These are phyloP conservation scores for Antennarius striatus DNA, from an alignment of 2,113 vertebrate species.

Conservation along the genomic window DNA sequence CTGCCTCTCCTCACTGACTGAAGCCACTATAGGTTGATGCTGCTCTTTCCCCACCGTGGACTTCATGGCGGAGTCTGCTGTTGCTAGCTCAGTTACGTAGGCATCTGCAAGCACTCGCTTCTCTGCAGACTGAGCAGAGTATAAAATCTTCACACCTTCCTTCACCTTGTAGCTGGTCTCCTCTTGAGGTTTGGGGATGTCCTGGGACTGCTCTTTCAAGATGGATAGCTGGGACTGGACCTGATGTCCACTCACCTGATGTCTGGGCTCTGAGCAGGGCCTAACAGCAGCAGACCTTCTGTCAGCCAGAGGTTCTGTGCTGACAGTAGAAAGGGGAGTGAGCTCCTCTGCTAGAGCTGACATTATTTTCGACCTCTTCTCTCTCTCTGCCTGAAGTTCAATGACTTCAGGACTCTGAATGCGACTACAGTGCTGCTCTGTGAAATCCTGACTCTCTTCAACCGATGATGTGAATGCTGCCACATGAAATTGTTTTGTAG, in stretches of 20 bases:
- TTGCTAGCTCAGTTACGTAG: slow-evolving; percentile 66
- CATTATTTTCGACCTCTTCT: slow-evolving; percentile 67
- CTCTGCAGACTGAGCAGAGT: slow-evolving; percentile 75
- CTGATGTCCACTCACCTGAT: slow-evolving; percentile 75
- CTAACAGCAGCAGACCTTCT: slow-evolving; percentile 49
- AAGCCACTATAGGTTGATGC: slow-evolving; percentile 47
- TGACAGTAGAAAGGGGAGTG: slow-evolving; percentile 67
- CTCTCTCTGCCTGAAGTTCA: slow-evolving; percentile 60
- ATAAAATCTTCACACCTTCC: slow-evolving; percentile 80
- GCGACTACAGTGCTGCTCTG: slow-evolving; percentile 79
- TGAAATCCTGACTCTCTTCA: slow-evolving; percentile 78
- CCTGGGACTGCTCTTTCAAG: slow-evolving; percentile 74
- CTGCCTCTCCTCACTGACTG: slow-evolving; percentile 73
- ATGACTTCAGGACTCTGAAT: slow-evolving; percentile 77
- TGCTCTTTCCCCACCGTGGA: slow-evolving; percentile 60
- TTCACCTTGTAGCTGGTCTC: slow-evolving; percentile 77
- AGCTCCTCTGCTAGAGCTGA: slow-evolving; percentile 79
- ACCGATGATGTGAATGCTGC: slow-evolving; percentile 78
- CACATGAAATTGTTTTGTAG: slow-evolving; percentile 72
- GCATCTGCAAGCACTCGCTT: slow-evolving; percentile 71
- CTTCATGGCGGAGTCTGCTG: slow-evolving; percentile 61
- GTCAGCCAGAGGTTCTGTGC: slow-evolving; percentile 58
- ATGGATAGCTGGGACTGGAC: slow-evolving; percentile 75
- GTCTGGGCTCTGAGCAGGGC: slow-evolving; percentile 70
- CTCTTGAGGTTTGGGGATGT: slow-evolving; percentile 60